Percentiles rank a stretch among this genome's conserved stretches.
phyloP scores from a whole-genome alignment of 2,888 invertebrate species.

The Miltochrista miniata region DNA sequence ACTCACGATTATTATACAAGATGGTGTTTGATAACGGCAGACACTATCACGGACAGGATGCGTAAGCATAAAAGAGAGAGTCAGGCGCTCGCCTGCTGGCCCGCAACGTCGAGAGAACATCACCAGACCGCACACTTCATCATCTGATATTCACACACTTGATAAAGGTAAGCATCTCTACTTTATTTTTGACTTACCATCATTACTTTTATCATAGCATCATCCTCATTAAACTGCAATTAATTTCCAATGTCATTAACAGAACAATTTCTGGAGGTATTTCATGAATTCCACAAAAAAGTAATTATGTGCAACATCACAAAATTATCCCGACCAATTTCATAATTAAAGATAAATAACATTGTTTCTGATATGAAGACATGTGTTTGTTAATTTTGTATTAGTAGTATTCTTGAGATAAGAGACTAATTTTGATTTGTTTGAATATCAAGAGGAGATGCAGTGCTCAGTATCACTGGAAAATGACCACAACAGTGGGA shows the following conservation, averaged over 20 bases:
- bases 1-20: conserved; percentile 74
- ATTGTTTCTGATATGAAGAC: conserved; percentile 15
- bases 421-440: conserved; percentile 58
- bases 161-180: conserved; percentile 49
- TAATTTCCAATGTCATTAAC: too few species aligned
- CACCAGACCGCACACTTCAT: conserved; percentile 59
- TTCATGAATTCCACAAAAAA: not conserved
- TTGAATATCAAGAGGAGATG: conserved; percentile 75
- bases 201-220: conserved; percentile 1
- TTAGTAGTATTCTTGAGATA: conserved; percentile 21
- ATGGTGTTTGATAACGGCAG: conserved; percentile 74
- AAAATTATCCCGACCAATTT: conserved; percentile 24
- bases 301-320: conserved; percentile 13
- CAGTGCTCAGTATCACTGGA: conserved; percentile 77
- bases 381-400: not conserved
- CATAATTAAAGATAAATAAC: conserved; percentile 17
- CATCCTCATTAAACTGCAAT: not conserved
- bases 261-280: conserved; percentile 8
- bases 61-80: conserved; percentile 80
- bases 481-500: conserved; percentile 70
- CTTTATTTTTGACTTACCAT: not conserved
- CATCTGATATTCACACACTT: conserved; percentile 71
- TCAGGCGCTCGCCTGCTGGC: conserved; percentile 78
- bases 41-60: conserved; percentile 75
- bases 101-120: conserved; percentile 68